Base-by-base conservation (phyloP, 2,888 invertebrate genomes). In the Drosophila anomalata region DNA sequence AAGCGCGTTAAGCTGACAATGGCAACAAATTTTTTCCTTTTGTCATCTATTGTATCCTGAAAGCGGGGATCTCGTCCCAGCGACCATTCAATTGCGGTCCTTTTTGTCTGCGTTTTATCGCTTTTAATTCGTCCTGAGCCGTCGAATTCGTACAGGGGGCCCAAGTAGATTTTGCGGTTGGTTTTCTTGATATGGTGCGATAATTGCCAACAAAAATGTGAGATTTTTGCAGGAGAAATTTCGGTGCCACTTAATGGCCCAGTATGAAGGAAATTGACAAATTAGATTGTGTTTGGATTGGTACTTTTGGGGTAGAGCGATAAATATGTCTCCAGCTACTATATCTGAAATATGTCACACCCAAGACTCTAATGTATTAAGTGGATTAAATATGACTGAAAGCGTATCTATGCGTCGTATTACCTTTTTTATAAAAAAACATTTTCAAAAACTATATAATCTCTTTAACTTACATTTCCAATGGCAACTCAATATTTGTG, bases 1-100 rank as follows among this genome's bases (percentile, higher is more conserved):
- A 77, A 59, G 79, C 73, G 86, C 78, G 89, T 83, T 88, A 88
- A 89, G 87, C 80, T 86, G 86, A 86, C 86, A 86, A 89, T 86
- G 89, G 76, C 83, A 86, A 75, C 69, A 47, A 24, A 69, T 65
- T 46, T 58, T 42, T 44, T 39, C 48, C 29, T 52, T 63, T 70
- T 51, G 63, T 52, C 42, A 29, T 71, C 50, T 58, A 58, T 67
- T 70, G 65, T 54, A 57, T 39, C 46, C 52, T 17, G 50, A 42
- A 42, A 20, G 0, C 17, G 41, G 20, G 63, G 68, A 57, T 69
- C 70, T 50, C 56, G 31, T 47, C 46, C 46, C 58, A 59, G 63
- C 70, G 65, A 68, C 55, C 54, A 70, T 63, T 87, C 85, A 82
- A 87, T 80, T 87, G 85, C 81, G 56, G 78, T 78, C 51, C 65